Evolutionary conservation across 2,888 invertebrate genomes (phyloP).

Genomic region (Trichacis sp.): DNA sequence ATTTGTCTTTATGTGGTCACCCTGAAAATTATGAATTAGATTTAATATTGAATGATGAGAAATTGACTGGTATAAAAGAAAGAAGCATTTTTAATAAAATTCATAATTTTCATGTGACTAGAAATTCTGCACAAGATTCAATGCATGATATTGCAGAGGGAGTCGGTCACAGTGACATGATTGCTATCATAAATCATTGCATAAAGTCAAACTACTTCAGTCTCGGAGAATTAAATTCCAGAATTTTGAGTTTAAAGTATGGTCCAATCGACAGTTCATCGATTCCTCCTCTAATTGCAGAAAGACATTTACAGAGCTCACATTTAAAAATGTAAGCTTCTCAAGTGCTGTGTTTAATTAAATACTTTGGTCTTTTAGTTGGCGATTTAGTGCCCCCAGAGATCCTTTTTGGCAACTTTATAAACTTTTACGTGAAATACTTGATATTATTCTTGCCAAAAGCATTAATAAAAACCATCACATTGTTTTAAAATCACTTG

Average conservation of each 20-base stretch:
- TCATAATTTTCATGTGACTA: neutral
- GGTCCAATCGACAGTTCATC: neutral
- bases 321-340: slow-evolving; percentile 3
- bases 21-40: neutral
- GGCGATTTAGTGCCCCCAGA: slow-evolving; percentile 35
- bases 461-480: slow-evolving; percentile 9
- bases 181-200: neutral
- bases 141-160: neutral
- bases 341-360: slow-evolving; percentile 41
- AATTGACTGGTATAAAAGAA: neutral
- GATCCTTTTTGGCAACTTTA: slow-evolving; percentile 17
- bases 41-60: neutral
- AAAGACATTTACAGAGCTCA: neutral
- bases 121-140: neutral
- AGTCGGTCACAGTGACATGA: neutral
- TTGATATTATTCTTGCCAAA: slow-evolving; percentile 9
- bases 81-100: neutral
- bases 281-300: neutral
- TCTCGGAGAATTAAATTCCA: neutral
- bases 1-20: neutral
- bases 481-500: neutral
- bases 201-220: neutral
- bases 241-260: neutral
- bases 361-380: slow-evolving; percentile 37
- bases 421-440: slow-evolving; percentile 16